These are phyloP conservation scores for Tachina lurida DNA, from an alignment of 2,888 invertebrate species.

Conservation along the genomic window DNA sequence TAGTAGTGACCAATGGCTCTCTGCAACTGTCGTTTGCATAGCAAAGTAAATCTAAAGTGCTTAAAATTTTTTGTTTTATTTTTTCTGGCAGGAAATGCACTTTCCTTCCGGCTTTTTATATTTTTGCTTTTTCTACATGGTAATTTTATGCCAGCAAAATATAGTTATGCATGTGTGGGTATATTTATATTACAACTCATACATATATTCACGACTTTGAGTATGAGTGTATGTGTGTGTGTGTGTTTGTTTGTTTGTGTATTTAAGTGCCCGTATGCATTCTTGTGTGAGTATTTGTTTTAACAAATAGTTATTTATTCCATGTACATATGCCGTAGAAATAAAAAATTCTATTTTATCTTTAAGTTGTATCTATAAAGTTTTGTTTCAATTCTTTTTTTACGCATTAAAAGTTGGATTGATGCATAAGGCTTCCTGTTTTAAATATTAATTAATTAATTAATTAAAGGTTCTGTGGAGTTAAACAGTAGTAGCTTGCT, in stretches of 20 bases:
- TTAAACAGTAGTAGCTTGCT: no score
- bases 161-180: background rate
- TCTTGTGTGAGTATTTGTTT: slow-evolving; percentile 17
- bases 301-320: slow-evolving; percentile 36
- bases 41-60: slow-evolving; percentile 77
- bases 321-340: slow-evolving; percentile 37
- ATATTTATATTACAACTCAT: slow-evolving; percentile 16
- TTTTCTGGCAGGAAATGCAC: slow-evolving; percentile 80
- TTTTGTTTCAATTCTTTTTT: background rate
- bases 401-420: slow-evolving; percentile 2
- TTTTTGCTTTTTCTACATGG: slow-evolving; percentile 52
- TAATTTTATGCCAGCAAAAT: slow-evolving; percentile 62
- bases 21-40: slow-evolving; percentile 72
- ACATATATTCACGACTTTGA: slow-evolving; percentile 29
- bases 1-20: slow-evolving; percentile 66
- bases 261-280: slow-evolving; percentile 28
- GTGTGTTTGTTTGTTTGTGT: background rate
- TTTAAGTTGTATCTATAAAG: slow-evolving; percentile 2
- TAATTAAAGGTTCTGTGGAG: no score
- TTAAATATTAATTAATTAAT: background rate
- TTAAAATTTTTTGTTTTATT: slow-evolving; percentile 73
- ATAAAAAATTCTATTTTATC: slow-evolving; percentile 18
- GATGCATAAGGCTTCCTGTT: background rate
- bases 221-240: background rate
- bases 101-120: slow-evolving; percentile 76